These are phyloP conservation scores for Dendrocincla fuliginosa DNA, from an alignment of 2,797 vertebrate genomes.

Conservation along the genomic window DNA sequence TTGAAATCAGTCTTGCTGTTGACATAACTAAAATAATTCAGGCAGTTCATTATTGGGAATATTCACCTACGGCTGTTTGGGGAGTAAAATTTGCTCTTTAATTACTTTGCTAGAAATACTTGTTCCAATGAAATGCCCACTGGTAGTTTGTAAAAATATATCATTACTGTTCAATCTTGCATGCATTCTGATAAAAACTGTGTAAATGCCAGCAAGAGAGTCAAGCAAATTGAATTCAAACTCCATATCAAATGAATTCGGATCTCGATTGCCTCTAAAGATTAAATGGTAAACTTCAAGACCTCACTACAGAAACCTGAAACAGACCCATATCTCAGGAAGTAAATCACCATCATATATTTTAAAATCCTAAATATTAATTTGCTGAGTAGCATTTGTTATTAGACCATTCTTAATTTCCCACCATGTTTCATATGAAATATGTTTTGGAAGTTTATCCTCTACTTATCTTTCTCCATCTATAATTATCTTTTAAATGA, in stretches of 20 bases:
- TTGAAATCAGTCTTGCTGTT: not conserved
- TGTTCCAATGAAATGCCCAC: constrained; percentile 3
- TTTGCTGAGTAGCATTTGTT: not conserved
- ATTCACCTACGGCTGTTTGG: not conserved
- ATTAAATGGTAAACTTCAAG: constrained; percentile 13
- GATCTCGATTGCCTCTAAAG: constrained; percentile 4
- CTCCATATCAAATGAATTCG: constrained; percentile 33
- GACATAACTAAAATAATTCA: not conserved
- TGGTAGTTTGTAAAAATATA: constrained; percentile 27
- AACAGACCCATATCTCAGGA: not conserved
- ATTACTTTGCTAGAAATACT: constrained; percentile 24
- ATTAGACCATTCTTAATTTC: not conserved
- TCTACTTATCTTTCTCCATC: not conserved
- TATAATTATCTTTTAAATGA: not conserved
- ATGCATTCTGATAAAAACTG: not conserved
- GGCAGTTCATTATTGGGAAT: constrained; percentile 49
- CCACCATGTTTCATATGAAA: not conserved
- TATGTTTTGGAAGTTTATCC: not conserved
- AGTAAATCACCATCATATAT: not conserved
- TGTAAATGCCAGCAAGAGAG: constrained; percentile 24
- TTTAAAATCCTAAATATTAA: not conserved
- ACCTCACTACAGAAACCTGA: not conserved
- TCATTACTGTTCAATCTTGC: constrained; percentile 6
- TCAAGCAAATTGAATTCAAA: constrained; percentile 40
- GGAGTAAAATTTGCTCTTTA: constrained; percentile 24